Base-by-base conservation (phyloP, 1,140 invertebrate species). In the Trachelipus rathkii region DNA sequence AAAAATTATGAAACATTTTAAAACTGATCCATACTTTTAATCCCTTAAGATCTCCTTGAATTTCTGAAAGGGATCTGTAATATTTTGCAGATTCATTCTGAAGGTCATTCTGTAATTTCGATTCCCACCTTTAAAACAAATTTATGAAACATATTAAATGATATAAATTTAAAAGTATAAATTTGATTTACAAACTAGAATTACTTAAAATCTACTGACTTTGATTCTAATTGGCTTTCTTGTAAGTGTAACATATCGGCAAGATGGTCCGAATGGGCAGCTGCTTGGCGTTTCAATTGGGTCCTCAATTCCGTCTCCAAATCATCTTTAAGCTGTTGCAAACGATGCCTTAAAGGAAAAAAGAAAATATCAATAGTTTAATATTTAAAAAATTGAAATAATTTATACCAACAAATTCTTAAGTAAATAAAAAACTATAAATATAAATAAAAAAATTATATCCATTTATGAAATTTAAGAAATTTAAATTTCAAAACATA, bases 231-330 rank as follows among this genome's bases (percentile, higher is more conserved):
- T 84, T 95, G 91, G 74, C 87, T 86, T 79, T 92, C 89, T 81
- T 92, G 92, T 10, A 89, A 85, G 44, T 87, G 86, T 1, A 96
- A 84, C 0, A 91, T 89, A 82, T 93, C 79, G 21, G 77, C 77
- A 70, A 96, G 85, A 84, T 96, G 92, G 84, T 95, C 93, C 44
- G 89, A 87, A 84, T 96, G 93, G 10, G 93, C 90, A 81, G 93
- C 91, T 8, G 92, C 88, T 82, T 95, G 93, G 46, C 91, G 85
- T 82, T 91, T 90, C 68, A 97, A 83, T 83, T 95, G 91, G 66
- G 88, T 84, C n/a, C 91, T 87, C 44, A 96, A 85, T 81, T 95
- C 91, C 67, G 87, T 85, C 83, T 95, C 91, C 81, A 90, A 88
- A 50, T 89, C 87, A 79, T 90, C 89, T 76, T 88, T 86, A 60